These are phyloP conservation scores for Plebejus argus DNA, from an alignment of 2,888 invertebrate genomes.

Conservation along the genomic window DNA sequence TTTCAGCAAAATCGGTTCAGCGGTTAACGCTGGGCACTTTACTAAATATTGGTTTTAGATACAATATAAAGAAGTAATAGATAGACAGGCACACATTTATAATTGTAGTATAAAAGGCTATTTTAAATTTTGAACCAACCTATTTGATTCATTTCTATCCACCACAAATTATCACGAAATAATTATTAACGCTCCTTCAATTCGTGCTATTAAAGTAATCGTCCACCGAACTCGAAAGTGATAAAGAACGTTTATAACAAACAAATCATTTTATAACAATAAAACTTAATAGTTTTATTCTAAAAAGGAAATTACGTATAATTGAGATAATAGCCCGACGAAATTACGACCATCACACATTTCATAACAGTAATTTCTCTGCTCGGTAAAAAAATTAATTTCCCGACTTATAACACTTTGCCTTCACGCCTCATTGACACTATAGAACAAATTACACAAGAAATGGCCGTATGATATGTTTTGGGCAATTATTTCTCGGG, in stretches of 20 bases:
- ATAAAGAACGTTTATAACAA: slow-evolving; percentile 18
- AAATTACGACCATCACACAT: slow-evolving; percentile 25
- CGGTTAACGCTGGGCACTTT: no score
- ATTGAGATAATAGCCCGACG: slow-evolving; percentile 13
- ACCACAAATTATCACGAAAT: neutral
- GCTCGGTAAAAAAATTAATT: slow-evolving; percentile 22
- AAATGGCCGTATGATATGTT: neutral
- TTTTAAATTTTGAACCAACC: neutral
- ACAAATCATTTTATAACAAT: slow-evolving; percentile 22
- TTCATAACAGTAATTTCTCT: slow-evolving; percentile 27
- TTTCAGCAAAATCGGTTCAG: no score
- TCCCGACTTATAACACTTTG: slow-evolving; percentile 27
- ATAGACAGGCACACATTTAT: no score
- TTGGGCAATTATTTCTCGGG: slow-evolving; percentile 6
- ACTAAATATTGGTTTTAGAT: no score
- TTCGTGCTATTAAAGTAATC: neutral
- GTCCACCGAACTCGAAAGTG: neutral
- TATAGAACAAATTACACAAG: neutral
- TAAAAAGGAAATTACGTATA: slow-evolving; percentile 27
- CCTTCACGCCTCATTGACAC: slow-evolving; percentile 24
- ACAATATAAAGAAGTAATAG: no score
- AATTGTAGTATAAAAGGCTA: neutral
- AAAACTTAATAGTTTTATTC: slow-evolving; percentile 29
- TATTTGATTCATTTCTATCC: neutral
- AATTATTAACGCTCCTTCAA: slow-evolving; percentile 17